Conservation (phyloP, 2,888 invertebrate species). For the Trichacis sp. region DNA sequence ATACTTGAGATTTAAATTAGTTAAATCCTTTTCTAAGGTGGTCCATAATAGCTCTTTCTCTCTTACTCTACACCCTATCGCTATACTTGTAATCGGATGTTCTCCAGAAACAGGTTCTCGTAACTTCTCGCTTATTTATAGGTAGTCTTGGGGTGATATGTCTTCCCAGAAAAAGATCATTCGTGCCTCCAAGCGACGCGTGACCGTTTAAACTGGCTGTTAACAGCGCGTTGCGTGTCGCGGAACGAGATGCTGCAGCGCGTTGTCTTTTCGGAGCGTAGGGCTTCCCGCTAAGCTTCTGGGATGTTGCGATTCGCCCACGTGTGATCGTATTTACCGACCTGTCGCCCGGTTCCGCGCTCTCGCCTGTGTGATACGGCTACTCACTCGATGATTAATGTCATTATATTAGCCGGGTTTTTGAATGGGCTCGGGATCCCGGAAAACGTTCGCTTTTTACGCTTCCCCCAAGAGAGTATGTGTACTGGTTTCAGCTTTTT, state of each 20-base stretch:
- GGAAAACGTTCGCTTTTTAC: constrained; percentile 43
- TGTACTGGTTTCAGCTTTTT: too few relatives aligned
- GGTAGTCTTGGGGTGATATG: constrained; percentile 19
- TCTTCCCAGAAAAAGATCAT: constrained; percentile 36
- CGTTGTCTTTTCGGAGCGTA: constrained; percentile 24
- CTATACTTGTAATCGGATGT: not conserved
- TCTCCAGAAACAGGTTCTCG: not conserved
- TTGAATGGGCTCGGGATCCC: constrained; percentile 25
- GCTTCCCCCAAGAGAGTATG: too few relatives aligned
- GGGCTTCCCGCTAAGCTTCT: constrained; percentile 8
- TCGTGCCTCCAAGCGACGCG: constrained; percentile 53
- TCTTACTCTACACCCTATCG: too few relatives aligned
- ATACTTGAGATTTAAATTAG: too few relatives aligned
- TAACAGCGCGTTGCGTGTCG: constrained; percentile 52
- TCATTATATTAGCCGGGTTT: not conserved
- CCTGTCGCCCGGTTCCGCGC: constrained; percentile 21
- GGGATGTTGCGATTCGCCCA: constrained; percentile 9
- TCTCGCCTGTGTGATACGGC: constrained; percentile 19
- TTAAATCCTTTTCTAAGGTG: too few relatives aligned
- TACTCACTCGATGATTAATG: not conserved
- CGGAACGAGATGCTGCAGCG: not conserved
- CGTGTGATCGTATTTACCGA: constrained; percentile 29
- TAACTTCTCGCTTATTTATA: constrained; percentile 30
- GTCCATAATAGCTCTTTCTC: too few relatives aligned
- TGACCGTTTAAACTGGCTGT: constrained; percentile 59